A percentile compares a stretch with the other conserved stretches of the same genome.
Conservation (phyloP, 2,888 invertebrate species). For the Nomada hirtipes region DNA sequence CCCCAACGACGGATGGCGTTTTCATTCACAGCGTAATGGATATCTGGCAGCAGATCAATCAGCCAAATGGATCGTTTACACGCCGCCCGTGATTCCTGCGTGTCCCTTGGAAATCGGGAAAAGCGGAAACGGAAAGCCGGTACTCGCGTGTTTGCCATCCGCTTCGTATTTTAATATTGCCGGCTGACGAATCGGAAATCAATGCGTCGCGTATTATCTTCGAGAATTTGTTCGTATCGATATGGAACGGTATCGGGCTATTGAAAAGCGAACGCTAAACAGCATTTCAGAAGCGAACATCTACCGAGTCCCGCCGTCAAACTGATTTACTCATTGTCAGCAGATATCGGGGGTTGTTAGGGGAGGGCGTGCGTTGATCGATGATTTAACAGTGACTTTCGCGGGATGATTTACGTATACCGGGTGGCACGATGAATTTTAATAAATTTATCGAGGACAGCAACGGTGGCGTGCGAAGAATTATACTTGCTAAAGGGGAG, state of each 20-base stretch:
- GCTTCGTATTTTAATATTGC: slow-evolving; percentile 34
- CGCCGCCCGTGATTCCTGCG: not conserved
- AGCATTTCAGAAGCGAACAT: slow-evolving; percentile 26
- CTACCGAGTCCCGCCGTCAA: slow-evolving; percentile 13
- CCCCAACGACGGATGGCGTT: slow-evolving; percentile 11
- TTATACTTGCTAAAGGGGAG: slow-evolving; percentile 53
- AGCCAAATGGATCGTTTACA: slow-evolving; percentile 42
- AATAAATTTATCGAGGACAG: slow-evolving; percentile 48
- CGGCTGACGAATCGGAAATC: slow-evolving; percentile 12
- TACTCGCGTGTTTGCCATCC: not conserved
- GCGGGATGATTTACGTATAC: slow-evolving; percentile 25
- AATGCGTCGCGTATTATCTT: slow-evolving; percentile 13
- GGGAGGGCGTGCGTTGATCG: slow-evolving; percentile 12
- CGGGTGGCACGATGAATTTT: slow-evolving; percentile 31
- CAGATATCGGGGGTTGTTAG: not conserved
- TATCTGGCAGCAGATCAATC: slow-evolving; percentile 42
- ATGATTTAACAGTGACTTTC: slow-evolving; percentile 36
- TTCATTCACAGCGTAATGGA: slow-evolving; percentile 30
- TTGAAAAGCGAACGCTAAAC: slow-evolving; percentile 11
- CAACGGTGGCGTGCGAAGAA: slow-evolving; percentile 24
- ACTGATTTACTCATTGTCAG: slow-evolving; percentile 13
- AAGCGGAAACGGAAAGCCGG: not conserved
- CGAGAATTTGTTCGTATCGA: not conserved
- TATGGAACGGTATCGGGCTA: too few species aligned
- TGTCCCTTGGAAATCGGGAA: slow-evolving; percentile 21